These are phyloP conservation scores for Drosophila punjabiensis DNA, from an alignment of 1,140 invertebrate genomes.

Conservation along the genomic window DNA sequence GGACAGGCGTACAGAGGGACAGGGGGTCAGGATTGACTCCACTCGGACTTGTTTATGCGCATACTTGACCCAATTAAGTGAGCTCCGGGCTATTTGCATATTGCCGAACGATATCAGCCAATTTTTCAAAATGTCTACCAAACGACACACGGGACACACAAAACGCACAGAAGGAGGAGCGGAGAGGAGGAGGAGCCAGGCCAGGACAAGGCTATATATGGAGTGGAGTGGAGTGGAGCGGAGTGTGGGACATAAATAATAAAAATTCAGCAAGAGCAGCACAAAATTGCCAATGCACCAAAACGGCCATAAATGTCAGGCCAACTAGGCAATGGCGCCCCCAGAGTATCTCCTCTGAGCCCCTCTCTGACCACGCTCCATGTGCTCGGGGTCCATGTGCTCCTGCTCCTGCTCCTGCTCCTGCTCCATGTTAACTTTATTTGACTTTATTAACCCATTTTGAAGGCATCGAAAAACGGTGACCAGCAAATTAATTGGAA, in stretches of 20 bases:
- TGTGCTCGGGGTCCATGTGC: not conserved
- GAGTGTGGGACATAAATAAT: constrained; percentile 63
- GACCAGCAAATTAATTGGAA: constrained; percentile 80
- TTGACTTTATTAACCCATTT: constrained; percentile 77
- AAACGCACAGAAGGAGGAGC: constrained; percentile 12
- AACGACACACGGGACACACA: constrained; percentile 34
- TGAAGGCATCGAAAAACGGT: constrained; percentile 71
- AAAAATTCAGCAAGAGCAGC: constrained; percentile 69
- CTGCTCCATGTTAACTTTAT: constrained; percentile 64
- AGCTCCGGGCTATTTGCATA: constrained; percentile 70
- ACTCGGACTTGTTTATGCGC: constrained; percentile 84
- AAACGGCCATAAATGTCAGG: constrained; percentile 64
- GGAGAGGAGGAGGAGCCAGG: too few species aligned
- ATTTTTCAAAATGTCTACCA: constrained; percentile 65
- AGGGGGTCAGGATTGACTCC: constrained; percentile 34
- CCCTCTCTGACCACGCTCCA: not conserved
- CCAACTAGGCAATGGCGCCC: constrained; percentile 56
- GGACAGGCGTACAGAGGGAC: not conserved
- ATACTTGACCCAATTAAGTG: constrained; percentile 80
- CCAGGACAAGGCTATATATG: not conserved
- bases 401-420: not conserved
- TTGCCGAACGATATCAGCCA: constrained; percentile 59
- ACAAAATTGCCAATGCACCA: constrained; percentile 67
- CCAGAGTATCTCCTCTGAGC: constrained; percentile 10
- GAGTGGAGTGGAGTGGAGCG: constrained; percentile 10